A percentile compares a stretch with the other conserved stretches of the same genome.
These are phyloP conservation scores for Drosophila nr. perissopoda DNA, from an alignment of 2,888 invertebrate species.

Conservation along the genomic window DNA sequence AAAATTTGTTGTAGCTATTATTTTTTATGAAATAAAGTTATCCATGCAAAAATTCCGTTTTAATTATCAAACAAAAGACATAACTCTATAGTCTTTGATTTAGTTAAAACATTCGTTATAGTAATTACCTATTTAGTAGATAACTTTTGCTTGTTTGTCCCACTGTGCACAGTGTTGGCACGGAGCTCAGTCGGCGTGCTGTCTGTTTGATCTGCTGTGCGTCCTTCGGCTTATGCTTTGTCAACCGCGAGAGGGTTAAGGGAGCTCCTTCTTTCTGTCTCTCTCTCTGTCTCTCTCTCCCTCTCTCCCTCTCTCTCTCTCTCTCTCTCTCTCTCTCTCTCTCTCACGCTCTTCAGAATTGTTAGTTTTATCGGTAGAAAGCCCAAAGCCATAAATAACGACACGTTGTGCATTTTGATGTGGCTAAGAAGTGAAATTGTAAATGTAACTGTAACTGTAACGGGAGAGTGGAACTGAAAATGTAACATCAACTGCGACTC, in stretches of 20 bases:
- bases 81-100: not conserved
- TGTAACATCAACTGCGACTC: constrained; percentile 15
- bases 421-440: constrained; percentile 28
- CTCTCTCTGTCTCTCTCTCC: not conserved
- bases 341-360: constrained; percentile 12
- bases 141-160: not conserved
- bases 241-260: constrained; percentile 21
- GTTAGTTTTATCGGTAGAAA: constrained; percentile 41
- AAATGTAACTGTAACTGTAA: constrained; percentile 14
- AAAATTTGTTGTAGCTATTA: no score
- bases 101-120: not conserved
- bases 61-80: not conserved
- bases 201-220: constrained; percentile 41
- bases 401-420: constrained; percentile 79
- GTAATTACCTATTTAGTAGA: not conserved
- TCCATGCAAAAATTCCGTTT: no score
- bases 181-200: constrained; percentile 12
- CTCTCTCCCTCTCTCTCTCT: not conserved
- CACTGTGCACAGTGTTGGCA: not conserved
- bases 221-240: constrained; percentile 48
- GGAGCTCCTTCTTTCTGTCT: not conserved
- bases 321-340: not conserved
- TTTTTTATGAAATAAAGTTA: no score
- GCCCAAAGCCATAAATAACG: constrained; percentile 71
- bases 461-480: constrained; percentile 21